phyloP scores from a whole-genome alignment of 1,140 invertebrate genomes.

The Neodiprion virginianus region DNA sequence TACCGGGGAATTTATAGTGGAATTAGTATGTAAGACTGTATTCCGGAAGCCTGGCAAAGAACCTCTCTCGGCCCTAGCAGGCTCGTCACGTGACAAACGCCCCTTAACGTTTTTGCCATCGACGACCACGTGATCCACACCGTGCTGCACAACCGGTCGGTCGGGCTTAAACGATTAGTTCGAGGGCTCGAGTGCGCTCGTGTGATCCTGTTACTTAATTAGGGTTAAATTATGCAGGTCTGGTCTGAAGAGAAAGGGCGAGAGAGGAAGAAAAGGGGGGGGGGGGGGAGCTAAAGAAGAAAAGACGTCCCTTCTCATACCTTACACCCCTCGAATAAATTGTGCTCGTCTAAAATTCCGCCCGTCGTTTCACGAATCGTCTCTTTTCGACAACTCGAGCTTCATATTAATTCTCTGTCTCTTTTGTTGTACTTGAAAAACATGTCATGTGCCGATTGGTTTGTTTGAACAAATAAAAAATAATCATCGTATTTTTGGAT shows the following conservation, averaged over 20 bases:
- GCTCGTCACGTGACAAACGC: background rate
- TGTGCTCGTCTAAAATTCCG: conserved; percentile 16
- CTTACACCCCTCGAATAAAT: conserved; percentile 15
- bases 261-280: conserved; percentile 9
- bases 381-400: conserved; percentile 4
- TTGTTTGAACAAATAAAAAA: background rate
- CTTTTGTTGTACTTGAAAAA: conserved; percentile 8
- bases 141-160: background rate
- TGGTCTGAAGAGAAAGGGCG: background rate
- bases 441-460: conserved; percentile 10
- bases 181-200: conserved; percentile 29
- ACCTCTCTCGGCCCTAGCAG: background rate
- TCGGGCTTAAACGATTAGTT: conserved; percentile 24
- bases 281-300: background rate
- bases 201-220: conserved; percentile 35
- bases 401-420: background rate
- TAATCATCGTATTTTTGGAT: too few species aligned
- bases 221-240: conserved; percentile 40
- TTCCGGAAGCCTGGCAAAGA: background rate
- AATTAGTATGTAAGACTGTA: conserved; percentile 18
- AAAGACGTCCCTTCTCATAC: background rate
- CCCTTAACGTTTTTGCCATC: conserved; percentile 27
- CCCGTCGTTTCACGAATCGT: conserved; percentile 3
- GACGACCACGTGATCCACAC: background rate
- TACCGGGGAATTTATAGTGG: background rate